Evolutionary conservation across 2,888 invertebrate genomes (phyloP).

Genomic region (Hydrotaea cyrtoneurina): DNA sequence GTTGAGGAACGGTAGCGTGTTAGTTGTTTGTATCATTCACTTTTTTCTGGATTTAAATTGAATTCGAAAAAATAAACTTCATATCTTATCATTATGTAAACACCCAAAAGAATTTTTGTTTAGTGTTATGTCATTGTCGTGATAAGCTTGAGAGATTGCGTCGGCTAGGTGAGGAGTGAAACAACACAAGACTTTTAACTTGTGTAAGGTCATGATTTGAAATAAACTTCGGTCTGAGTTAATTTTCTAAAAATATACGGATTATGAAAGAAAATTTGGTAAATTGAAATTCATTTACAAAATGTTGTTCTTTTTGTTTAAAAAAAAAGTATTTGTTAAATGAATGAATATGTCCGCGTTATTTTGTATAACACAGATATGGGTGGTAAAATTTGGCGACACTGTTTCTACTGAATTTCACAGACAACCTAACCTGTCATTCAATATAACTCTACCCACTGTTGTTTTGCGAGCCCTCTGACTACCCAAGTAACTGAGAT

Average conservation of each 20-base stretch:
- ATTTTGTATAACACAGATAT: no score
- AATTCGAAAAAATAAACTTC: not conserved
- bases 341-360: no score
- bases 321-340: no score
- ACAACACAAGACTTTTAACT: not conserved
- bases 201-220: slow-evolving; percentile 32
- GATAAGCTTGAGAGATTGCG: slow-evolving; percentile 27
- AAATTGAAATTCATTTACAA: not conserved
- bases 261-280: not conserved
- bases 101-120: slow-evolving; percentile 9
- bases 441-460: no score
- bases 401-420: no score
- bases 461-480: no score
- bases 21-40: not conserved
- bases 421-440: no score
- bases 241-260: not conserved
- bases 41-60: not conserved
- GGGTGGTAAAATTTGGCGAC: no score
- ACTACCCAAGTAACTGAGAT: no score
- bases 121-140: slow-evolving; percentile 24
- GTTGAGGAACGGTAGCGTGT: slow-evolving; percentile 18
- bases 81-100: slow-evolving; percentile 37
- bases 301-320: no score
- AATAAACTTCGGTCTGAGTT: not conserved
- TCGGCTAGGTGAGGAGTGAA: not conserved